phyloP scores from a whole-genome alignment of 1,140 invertebrate species.

The Ceratina japonica region DNA sequence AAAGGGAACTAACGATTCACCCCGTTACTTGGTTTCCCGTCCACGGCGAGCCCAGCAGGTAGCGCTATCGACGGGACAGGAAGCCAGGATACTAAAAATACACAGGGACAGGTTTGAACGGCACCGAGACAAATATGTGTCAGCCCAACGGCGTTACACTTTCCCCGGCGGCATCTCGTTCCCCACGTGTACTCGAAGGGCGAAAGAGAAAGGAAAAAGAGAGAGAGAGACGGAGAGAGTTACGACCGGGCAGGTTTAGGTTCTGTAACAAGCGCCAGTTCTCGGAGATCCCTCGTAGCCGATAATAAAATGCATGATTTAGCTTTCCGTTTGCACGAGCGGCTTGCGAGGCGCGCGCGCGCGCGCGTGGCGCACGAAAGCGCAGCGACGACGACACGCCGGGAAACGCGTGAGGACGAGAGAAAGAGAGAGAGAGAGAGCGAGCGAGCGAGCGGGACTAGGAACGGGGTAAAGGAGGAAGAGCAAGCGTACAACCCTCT shows the following conservation, averaged over 20 bases:
- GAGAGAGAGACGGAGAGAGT: neutral
- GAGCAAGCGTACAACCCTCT: conserved; percentile 45
- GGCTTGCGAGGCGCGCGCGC: conserved; percentile 57
- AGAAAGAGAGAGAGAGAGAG: neutral
- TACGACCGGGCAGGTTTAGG: conserved; percentile 28
- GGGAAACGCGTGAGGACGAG: neutral
- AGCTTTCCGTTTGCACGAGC: conserved; percentile 68
- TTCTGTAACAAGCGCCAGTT: conserved; percentile 36
- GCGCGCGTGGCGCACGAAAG: conserved; percentile 53
- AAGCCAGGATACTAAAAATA: conserved; percentile 41
- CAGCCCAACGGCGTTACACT: conserved; percentile 7
- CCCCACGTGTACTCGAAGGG: neutral
- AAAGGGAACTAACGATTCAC: conserved; percentile 14
- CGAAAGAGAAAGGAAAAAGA: neutral
- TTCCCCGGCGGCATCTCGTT: conserved; percentile 20
- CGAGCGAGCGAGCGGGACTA: no score
- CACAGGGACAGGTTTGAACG: conserved; percentile 26
- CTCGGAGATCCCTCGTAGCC: conserved; percentile 38
- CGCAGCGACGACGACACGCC: conserved; percentile 43
- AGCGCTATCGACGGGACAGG: conserved; percentile 26
- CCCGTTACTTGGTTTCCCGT: conserved; percentile 11
- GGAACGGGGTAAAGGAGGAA: conserved; percentile 1
- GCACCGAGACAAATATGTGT: conserved; percentile 38
- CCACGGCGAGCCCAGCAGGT: neutral
- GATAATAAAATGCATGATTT: conserved; percentile 76